phyloP scores from a whole-genome alignment of 2,113 vertebrate genomes.

The Dryoscopus gambensis region DNA sequence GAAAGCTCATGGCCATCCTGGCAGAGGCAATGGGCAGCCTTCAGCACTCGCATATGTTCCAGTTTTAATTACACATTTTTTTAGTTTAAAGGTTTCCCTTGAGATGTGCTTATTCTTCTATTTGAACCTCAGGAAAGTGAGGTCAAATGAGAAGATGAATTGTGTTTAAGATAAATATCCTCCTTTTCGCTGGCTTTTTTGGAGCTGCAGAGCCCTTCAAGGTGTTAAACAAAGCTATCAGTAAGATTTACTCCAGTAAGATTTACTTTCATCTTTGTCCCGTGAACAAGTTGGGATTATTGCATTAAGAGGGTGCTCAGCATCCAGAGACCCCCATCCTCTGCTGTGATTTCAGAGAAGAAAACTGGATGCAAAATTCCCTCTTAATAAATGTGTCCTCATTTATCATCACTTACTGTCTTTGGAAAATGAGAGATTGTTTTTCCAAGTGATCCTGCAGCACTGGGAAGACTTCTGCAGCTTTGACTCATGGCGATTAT shows the following conservation, averaged over 20 bases:
- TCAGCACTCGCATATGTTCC: background rate
- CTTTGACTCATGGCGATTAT: slow-evolving; percentile 58
- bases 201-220: background rate
- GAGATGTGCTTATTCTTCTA: background rate
- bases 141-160: background rate
- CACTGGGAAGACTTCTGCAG: slow-evolving; percentile 43
- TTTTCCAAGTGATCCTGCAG: slow-evolving; percentile 50
- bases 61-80: background rate
- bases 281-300: background rate
- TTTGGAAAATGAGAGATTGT: slow-evolving; percentile 49
- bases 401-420: slow-evolving; percentile 45
- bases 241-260: background rate
- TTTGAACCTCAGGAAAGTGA: background rate
- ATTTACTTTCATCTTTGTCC: background rate
- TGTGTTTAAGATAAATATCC: background rate
- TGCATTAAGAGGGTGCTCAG: background rate
- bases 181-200: background rate
- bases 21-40: background rate
- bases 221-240: background rate
- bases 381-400: slow-evolving; percentile 9
- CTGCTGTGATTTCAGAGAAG: background rate
- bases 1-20: background rate
- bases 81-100: background rate
- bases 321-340: background rate
- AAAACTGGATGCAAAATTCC: slow-evolving; percentile 17